Percentiles rank a stretch among this genome's conserved stretches.
phyloP scores from a whole-genome alignment of 1,140 invertebrate species.

The Dufourea novaeangliae region DNA sequence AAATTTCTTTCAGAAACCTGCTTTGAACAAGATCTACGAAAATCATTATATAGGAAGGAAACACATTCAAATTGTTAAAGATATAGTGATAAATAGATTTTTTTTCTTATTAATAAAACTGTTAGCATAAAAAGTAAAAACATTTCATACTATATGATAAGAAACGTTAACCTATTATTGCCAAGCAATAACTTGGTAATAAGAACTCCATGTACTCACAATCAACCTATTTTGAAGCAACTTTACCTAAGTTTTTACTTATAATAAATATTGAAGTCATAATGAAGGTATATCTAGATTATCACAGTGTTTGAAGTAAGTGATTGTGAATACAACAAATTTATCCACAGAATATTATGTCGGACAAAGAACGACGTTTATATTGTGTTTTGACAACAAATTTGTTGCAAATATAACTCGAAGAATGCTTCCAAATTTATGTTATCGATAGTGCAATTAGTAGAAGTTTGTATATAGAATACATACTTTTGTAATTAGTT shows the following conservation, averaged over 20 bases:
- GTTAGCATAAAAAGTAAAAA: constrained; percentile 10
- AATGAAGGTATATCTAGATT: not conserved
- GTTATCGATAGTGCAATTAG: constrained; percentile 18
- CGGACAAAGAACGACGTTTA: constrained; percentile 2
- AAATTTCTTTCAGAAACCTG: constrained; percentile 55
- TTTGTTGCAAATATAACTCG: constrained; percentile 32
- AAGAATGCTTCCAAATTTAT: constrained; percentile 47
- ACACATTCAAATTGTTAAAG: not conserved
- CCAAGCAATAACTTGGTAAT: constrained; percentile 33
- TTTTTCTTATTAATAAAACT: constrained; percentile 25
- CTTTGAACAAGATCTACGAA: constrained; percentile 49
- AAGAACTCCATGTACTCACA: constrained; percentile 46
- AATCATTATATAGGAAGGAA: constrained; percentile 33
- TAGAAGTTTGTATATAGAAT: constrained; percentile 42
- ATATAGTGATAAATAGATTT: constrained; percentile 21
- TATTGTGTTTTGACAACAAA: not conserved
- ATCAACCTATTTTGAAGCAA: constrained; percentile 28
- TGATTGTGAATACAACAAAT: constrained; percentile 46
- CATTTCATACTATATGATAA: constrained; percentile 30
- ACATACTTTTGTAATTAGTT: constrained; percentile 39
- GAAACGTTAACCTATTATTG: constrained; percentile 17
- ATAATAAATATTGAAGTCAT: not conserved
- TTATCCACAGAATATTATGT: constrained; percentile 51
- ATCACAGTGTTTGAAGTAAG: constrained; percentile 18
- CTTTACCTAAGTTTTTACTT: not conserved